Evolutionary conservation across 1,140 invertebrate species (phyloP).

Genomic region (Anthonomus grandis): DNA sequence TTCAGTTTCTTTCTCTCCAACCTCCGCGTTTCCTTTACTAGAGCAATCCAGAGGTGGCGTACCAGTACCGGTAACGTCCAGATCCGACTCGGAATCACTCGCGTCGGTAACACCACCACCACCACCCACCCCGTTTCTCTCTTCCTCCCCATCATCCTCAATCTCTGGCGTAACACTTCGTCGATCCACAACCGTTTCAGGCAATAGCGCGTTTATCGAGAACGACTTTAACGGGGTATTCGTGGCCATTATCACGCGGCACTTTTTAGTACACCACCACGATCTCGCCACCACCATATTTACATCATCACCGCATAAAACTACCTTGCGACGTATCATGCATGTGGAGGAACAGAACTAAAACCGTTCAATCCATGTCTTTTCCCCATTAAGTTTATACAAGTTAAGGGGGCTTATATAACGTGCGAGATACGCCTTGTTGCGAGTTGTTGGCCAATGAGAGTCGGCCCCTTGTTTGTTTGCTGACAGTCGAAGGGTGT

Average conservation of each 20-base stretch:
- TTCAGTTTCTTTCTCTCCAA: conserved; percentile 40
- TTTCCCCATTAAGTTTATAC: conserved; percentile 27
- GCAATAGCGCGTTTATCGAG: conserved; percentile 68
- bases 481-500: conserved; percentile 30
- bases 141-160: conserved; percentile 22
- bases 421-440: conserved; percentile 28
- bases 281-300: conserved; percentile 34
- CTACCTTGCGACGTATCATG: conserved; percentile 26
- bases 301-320: conserved; percentile 21
- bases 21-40: conserved; percentile 43
- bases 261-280: conserved; percentile 8
- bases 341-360: conserved; percentile 28
- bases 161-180: conserved; percentile 47
- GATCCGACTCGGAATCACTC: conserved; percentile 71
- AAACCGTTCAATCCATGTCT: conserved; percentile 10
- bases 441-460: conserved; percentile 30
- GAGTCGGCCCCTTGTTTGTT: conserved; percentile 29
- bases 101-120: conserved; percentile 19
- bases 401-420: conserved; percentile 32
- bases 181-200: conserved; percentile 58
- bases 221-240: conserved; percentile 65
- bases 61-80: conserved; percentile 60
- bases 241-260: conserved; percentile 38
- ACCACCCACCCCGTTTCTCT: conserved; percentile 20
- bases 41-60: conserved; percentile 68